Conservation (phyloP, 1,140 invertebrate species). For the Drosophila bocki region DNA sequence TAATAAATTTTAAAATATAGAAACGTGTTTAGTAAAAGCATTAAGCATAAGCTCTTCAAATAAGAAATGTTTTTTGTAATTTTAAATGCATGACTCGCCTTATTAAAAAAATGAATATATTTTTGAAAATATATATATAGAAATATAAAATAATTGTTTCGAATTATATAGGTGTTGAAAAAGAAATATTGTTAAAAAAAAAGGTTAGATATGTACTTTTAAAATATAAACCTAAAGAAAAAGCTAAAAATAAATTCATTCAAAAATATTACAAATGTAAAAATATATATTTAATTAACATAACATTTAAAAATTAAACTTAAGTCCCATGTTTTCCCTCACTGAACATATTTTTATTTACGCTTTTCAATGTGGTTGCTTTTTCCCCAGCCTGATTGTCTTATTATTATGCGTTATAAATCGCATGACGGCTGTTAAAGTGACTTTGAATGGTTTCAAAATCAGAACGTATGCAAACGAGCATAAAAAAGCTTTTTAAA, state of each 20-base stretch:
- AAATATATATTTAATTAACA: not conserved
- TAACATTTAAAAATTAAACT: not conserved
- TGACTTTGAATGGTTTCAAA: conserved; percentile 70
- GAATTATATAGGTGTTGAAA: no score
- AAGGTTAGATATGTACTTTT: no score
- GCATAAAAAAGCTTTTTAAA: conserved; percentile 78
- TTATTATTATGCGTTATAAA: conserved; percentile 73
- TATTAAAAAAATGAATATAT: not conserved
- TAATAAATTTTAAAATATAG: not conserved
- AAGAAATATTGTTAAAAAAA: no score
- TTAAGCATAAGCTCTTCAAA: not conserved
- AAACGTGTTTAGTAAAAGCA: no score
- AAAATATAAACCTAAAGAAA: no score
- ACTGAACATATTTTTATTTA: conserved; percentile 8
- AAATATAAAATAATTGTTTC: no score
- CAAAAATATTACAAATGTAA: not conserved
- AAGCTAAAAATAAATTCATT: not conserved
- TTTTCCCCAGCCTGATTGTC: conserved; percentile 56
- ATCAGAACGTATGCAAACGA: conserved; percentile 76
- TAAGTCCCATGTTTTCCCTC: not conserved
- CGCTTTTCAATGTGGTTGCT: conserved; percentile 26
- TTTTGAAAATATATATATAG: not conserved
- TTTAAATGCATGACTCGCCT: not conserved
- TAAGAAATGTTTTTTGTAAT: not conserved
- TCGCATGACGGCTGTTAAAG: conserved; percentile 73